A percentile compares a stretch with the other conserved stretches of the same genome.
Conservation (phyloP, 2,888 invertebrate species). For the Drosophila greeni region DNA sequence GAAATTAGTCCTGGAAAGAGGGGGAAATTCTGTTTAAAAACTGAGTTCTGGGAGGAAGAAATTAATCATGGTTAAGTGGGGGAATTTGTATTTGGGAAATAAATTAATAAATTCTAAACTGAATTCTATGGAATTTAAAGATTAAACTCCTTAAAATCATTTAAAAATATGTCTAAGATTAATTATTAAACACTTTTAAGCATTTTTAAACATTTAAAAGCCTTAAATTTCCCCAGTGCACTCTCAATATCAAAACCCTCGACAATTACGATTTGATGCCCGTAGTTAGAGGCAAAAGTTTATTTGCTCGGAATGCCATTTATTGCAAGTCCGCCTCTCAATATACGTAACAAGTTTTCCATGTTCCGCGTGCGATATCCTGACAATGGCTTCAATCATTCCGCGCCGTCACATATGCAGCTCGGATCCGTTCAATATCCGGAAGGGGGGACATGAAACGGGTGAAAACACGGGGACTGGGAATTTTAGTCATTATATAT, state of each 20-base stretch:
- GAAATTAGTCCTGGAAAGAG: not conserved
- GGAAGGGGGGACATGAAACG: slow-evolving; percentile 1
- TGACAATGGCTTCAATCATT: slow-evolving; percentile 45
- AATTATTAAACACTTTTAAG: no score
- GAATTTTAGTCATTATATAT: slow-evolving; percentile 31
- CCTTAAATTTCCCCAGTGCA: no score
- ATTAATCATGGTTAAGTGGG: not conserved
- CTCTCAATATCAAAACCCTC: no score
- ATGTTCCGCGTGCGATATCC: slow-evolving; percentile 14
- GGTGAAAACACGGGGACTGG: not conserved
- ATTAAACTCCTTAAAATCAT: not conserved
- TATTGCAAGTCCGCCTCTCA: slow-evolving; percentile 10
- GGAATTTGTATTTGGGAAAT: fast-evolving
- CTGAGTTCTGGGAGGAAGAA: no score
- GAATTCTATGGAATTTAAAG: not conserved
- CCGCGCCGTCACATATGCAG: slow-evolving; percentile 38
- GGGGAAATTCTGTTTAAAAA: no score
- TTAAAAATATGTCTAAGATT: no score
- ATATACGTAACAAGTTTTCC: slow-evolving; percentile 17
- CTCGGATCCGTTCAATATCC: slow-evolving; percentile 45
- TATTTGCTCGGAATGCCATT: slow-evolving; percentile 20
- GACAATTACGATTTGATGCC: slow-evolving; percentile 8
- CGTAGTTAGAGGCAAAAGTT: not conserved
- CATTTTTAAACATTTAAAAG: no score
- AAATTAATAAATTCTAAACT: no score